phyloP scores from a whole-genome alignment of 2,888 invertebrate genomes.

The Adela reaumurella region DNA sequence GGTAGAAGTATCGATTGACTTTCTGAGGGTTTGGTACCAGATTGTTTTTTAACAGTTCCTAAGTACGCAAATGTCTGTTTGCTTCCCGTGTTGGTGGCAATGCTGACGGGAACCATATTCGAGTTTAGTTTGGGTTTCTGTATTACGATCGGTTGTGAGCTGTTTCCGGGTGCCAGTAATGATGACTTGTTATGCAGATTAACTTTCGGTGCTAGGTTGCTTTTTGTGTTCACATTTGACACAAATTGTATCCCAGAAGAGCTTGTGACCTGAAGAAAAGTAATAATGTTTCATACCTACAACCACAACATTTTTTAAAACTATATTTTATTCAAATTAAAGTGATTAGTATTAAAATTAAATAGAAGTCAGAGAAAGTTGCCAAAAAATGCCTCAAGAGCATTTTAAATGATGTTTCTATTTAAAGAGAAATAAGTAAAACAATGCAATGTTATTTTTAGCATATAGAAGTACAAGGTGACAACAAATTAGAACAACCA shows the following conservation, averaged over 20 bases:
- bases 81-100: conserved; percentile 28
- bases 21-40: conserved; percentile 31
- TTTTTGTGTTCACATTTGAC: conserved; percentile 38
- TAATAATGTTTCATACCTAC: too few relatives aligned
- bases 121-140: conserved; percentile 53
- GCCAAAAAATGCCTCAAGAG: too few relatives aligned
- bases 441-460: not conserved
- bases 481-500: too few relatives aligned
- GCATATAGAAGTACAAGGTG: too few relatives aligned
- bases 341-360: too few relatives aligned
- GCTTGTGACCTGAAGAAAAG: conserved; percentile 38
- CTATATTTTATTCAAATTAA: too few relatives aligned
- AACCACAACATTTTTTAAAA: too few relatives aligned
- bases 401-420: too few relatives aligned
- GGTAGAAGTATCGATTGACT: conserved; percentile 45
- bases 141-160: conserved; percentile 52
- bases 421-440: too few relatives aligned
- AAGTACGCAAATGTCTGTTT: conserved; percentile 55
- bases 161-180: conserved; percentile 35
- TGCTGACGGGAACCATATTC: conserved; percentile 48
- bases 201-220: conserved; percentile 41
- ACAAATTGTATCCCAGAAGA: conserved; percentile 42
- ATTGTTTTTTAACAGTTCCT: conserved; percentile 52
- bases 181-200: conserved; percentile 33
- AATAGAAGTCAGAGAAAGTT: too few relatives aligned